Evolutionary conservation across 2,113 vertebrate species (phyloP), one percentile per base, ranked within the genome.

Genomic region (Gavia stellata): DNA sequence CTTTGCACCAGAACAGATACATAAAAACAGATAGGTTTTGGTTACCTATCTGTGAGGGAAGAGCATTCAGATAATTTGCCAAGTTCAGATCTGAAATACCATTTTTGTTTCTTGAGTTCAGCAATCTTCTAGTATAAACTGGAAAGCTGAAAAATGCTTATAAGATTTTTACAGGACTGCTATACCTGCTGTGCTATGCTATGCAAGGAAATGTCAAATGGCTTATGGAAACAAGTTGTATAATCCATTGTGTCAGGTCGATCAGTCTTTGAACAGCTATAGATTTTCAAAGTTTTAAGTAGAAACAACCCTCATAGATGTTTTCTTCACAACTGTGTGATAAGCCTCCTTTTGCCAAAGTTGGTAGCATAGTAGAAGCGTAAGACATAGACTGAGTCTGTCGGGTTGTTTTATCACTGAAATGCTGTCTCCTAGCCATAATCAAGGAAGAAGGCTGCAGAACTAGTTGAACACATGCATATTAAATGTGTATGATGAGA

Each of bases 1-100:
- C n/a, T 95, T 95, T 91, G 87, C 81, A 92, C 66, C 65, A 92
- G 74, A 94, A 87, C 40, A 90, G 86, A 55, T 49, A 14, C 59
- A 86, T 49, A 68, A 86, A 96, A 85, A 25, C 31, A 17, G 45
- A 71, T 24, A 49, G 65, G 47, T 81, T 91, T 77, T 94, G 42
- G 65, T 92, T 91, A 52, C 53, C 7, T 7, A 81, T 42, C 18
- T 63, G 38, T n/a, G 28, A 68, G 42, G 44, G 49, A 90, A 90
- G 77, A 62, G 17, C 24, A 80, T 58, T 44, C 58, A 85, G 44
- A 33, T 47, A 34, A 77, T 77, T 81, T 85, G 24, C 29, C 49
- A 86, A 74, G 6, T 73, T 73, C 59, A 91, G 14, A 78, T 65
- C 31, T 88, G 33, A 91, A 70, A 85, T 29, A 61, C 14, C 33